phyloP scores from a whole-genome alignment of 2,797 vertebrate genomes.

The Falco berigora region DNA sequence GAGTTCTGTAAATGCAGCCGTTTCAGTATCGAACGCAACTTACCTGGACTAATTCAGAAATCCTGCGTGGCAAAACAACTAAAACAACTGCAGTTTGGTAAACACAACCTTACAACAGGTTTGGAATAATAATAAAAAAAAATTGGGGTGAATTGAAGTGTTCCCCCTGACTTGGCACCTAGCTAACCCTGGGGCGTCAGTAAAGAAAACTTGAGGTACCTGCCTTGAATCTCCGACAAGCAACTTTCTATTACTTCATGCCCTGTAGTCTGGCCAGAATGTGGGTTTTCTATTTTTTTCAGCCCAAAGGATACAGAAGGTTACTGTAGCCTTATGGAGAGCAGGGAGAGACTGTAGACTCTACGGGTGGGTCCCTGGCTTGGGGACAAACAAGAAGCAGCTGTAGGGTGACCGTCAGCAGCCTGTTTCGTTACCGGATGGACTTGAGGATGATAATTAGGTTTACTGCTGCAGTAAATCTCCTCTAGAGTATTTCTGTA shows the following conservation, averaged over 20 bases:
- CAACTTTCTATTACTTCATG: slow-evolving; percentile 16
- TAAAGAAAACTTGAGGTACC: not conserved
- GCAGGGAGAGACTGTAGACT: slow-evolving; percentile 59
- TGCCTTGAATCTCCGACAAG: not conserved
- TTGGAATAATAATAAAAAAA: not conserved
- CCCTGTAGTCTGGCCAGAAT: slow-evolving; percentile 23
- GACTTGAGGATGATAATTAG: not conserved
- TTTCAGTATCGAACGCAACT: not conserved
- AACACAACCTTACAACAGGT: not conserved
- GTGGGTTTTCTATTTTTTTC: not conserved
- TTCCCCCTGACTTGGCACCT: not conserved
- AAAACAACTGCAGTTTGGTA: not conserved
- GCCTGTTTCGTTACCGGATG: not conserved
- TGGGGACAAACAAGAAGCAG: slow-evolving; percentile 41
- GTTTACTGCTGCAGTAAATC: not conserved
- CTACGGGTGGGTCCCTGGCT: slow-evolving; percentile 31
- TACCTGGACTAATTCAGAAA: not conserved
- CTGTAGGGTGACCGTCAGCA: not conserved
- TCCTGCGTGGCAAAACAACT: not conserved
- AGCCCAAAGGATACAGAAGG: slow-evolving; percentile 32
- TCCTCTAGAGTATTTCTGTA: not conserved
- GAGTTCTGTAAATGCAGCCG: not conserved
- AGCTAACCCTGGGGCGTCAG: not conserved
- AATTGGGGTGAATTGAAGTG: not conserved
- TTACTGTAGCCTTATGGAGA: slow-evolving; percentile 43